Evolutionary conservation across 2,113 vertebrate species (phyloP).

Genomic region (Steatornis caripensis): DNA sequence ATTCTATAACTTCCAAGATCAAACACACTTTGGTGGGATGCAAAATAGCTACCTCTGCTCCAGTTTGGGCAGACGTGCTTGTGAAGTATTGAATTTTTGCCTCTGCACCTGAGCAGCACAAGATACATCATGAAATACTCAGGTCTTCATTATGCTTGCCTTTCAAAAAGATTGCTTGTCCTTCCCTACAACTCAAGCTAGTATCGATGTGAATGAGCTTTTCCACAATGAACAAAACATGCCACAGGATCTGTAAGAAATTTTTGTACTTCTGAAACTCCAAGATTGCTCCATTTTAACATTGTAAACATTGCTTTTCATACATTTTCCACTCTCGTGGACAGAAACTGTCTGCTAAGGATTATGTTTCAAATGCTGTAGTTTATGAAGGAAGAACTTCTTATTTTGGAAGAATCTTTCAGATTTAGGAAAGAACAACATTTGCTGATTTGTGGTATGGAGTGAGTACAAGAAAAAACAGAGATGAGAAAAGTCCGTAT

Average conservation of each 20-base stretch:
- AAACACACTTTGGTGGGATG: slow-evolving; percentile 39
- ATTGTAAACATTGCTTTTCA: background rate
- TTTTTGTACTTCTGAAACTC: background rate
- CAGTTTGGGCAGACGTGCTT: background rate
- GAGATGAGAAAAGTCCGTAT: background rate
- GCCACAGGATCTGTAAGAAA: background rate
- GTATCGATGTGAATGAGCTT: background rate
- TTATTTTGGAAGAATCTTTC: background rate
- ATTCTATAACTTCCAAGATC: slow-evolving; percentile 53
- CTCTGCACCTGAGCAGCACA: slow-evolving; percentile 49
- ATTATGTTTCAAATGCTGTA: background rate
- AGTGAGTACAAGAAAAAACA: background rate
- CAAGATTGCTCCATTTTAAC: background rate
- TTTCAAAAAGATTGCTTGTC: background rate
- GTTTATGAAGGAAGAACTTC: background rate
- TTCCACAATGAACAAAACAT: background rate
- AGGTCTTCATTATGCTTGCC: background rate
- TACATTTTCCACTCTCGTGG: background rate
- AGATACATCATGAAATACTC: slow-evolving; percentile 29
- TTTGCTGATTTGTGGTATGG: background rate
- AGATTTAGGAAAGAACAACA: background rate
- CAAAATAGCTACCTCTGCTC: slow-evolving; percentile 49
- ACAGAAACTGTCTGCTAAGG: background rate
- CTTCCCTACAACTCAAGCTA: background rate
- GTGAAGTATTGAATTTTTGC: slow-evolving; percentile 43